Evolutionary conservation across 2,113 vertebrate genomes (phyloP).

Genomic region (Colaptes auratus): DNA sequence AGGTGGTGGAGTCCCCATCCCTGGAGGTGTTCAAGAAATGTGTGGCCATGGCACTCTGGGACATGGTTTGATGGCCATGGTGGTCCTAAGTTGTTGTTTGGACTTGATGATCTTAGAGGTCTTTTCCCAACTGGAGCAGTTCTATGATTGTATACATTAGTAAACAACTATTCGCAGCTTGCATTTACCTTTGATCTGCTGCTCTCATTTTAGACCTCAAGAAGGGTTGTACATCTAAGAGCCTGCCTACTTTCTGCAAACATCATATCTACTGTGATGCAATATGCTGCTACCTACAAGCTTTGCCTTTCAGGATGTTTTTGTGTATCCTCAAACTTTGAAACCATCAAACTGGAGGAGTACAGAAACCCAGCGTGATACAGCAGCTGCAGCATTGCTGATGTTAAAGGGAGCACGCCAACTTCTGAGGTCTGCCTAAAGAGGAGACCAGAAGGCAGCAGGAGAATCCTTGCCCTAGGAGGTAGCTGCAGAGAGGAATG

Average conservation of each 20-base stretch:
- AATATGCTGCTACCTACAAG: neutral
- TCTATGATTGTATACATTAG: neutral
- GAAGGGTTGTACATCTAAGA: neutral
- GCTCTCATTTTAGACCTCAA: neutral
- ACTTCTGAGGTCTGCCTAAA: neutral
- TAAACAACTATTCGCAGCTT: neutral
- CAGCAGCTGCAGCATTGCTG: accelerated
- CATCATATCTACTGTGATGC: neutral
- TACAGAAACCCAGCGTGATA: neutral
- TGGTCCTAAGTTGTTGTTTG: too few relatives aligned
- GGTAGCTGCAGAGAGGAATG: neutral
- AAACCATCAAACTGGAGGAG: neutral
- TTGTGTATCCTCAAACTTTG: neutral
- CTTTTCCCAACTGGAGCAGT: too few relatives aligned
- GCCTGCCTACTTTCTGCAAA: neutral
- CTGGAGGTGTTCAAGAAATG: too few relatives aligned
- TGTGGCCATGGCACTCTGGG: too few relatives aligned
- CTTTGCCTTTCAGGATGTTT: neutral
- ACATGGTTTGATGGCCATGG: too few relatives aligned
- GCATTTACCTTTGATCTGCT: neutral
- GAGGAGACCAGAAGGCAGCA: neutral
- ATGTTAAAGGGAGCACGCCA: neutral
- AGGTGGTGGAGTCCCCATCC: too few relatives aligned
- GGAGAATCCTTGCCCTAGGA: neutral
- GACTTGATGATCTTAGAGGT: too few relatives aligned